Base-by-base conservation (phyloP, 1,140 invertebrate genomes). In the Diorhabda elongata region DNA sequence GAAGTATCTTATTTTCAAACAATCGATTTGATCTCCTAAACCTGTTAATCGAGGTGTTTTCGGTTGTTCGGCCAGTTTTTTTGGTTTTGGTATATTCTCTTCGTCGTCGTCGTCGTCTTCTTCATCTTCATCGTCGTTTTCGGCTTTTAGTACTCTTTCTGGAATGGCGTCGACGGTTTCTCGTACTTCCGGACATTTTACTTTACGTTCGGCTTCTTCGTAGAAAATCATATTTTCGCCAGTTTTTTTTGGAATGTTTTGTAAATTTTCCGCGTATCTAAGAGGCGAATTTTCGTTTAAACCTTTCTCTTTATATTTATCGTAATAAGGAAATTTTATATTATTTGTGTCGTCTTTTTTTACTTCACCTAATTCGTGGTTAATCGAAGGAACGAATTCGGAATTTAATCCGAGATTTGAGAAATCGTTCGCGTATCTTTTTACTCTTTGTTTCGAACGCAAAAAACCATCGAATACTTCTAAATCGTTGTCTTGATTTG, bases 11-110 rank as follows among this genome's bases (percentile, higher is more conserved):
- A 81, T 81, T 80, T 89, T 90, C 26, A 89, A 87, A 75, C 91
- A 92, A 70, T 90, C 87, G n/a, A 92, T 86, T 81, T 88, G 89
- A 71, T 91, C 87, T 3, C 89, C 90, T 6, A 92, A 79, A 7
- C 86, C 86, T 60, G 70, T 71, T 7, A 88, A 72, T 68, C 84
- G 80, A 4, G 83, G 83, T 3, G 58, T 11, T 62, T 69, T 68
- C 7, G 67, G 6, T 63, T 69, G 67, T n/a, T 69, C 56, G 41
- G 41, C 66, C 52, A 56, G 42, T 44, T 56, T 69, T 56, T 42
- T 64, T 52, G 6, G 3, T 52, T 7, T 3, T 59, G 75, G 75
- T 26, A 26, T 26, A 56, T 71, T 63, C 42, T 74, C 63, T 58
- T 76, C 71, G 59, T 73, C 72, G 42, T 74, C 58, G 8, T 73